These are phyloP conservation scores for Lithosia quadra DNA, from an alignment of 2,888 invertebrate genomes.

Conservation along the genomic window DNA sequence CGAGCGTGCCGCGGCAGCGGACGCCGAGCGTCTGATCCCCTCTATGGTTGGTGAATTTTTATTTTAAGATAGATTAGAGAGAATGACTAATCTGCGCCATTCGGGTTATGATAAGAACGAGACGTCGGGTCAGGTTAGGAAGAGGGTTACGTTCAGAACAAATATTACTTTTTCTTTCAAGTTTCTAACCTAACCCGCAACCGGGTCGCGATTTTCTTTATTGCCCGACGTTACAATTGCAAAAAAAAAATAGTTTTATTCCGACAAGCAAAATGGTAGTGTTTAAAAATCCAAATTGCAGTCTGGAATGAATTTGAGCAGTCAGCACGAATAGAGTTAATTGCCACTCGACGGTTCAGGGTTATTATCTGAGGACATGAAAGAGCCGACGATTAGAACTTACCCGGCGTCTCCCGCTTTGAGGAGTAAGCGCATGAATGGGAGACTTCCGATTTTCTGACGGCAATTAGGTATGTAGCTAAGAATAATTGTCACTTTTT, in stretches of 20 bases:
- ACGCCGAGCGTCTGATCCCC: no score
- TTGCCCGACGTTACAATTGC: background rate
- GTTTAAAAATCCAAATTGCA: slow-evolving; percentile 46
- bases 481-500: background rate
- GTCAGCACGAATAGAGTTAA: slow-evolving; percentile 43
- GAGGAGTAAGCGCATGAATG: background rate
- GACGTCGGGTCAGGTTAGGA: no score
- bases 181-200: no score
- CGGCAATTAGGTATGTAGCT: background rate
- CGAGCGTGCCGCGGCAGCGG: no score
- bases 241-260: background rate
- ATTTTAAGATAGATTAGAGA: no score
- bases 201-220: no score
- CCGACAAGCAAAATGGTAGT: background rate
- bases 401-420: background rate
- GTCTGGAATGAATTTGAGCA: slow-evolving; percentile 47
- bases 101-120: no score
- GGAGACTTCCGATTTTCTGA: background rate
- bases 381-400: slow-evolving; percentile 40
- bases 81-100: no score
- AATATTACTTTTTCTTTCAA: no score
- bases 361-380: slow-evolving; percentile 51
- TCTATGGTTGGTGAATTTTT: no score
- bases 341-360: slow-evolving; percentile 43
- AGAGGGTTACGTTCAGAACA: no score